Base-by-base conservation (phyloP, 2,113 vertebrate species). In the Alethe diademata region DNA sequence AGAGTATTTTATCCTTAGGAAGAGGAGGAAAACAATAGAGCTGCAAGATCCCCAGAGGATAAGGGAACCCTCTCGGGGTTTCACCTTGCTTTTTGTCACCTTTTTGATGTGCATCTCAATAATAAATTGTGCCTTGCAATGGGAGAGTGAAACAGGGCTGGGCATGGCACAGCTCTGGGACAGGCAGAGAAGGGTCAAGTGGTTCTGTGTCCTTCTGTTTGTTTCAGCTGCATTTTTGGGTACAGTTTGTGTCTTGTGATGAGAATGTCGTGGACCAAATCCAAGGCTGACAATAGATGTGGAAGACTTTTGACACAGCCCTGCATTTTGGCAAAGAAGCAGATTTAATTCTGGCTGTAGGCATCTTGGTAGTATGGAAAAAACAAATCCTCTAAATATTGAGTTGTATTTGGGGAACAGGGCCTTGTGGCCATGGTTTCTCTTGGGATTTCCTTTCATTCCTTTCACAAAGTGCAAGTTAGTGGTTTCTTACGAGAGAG, bases 211-310 rank as follows among this genome's bases (percentile, higher is more conserved):
- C 38, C 12, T 31, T 24, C 47, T 50, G n/a, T 57, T 75, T 36
- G 22, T 47, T 73, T 93, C 58, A 72, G 38, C 64, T 78, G 31
- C 6, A 8, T 78, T 79, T 91, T 18, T 61, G 84, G 36, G 45
- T 43, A 45, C 18, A 43, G 4, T 29, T 67, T 1, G 0, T 17
- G 6, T 53, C 33, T 50, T 7, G 2, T 58, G 8, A 33, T 51
- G 40, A 71, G 38, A 69, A 23, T 73, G 25, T 48, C n/a, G 28
- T 26, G 8, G 69, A 45, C 26, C 28, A 79, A 75, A 75, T 38
- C 38, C n/a, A 82, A 65, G 33, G 45, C 45, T 90, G 38, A 73
- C 42, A 47, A 9, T 12, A 76, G 67, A 47, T 73, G 6, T 14
- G 42, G 54, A 72, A 65, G 11, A 9, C 23, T 56, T 75, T n/a